phyloP scores from a whole-genome alignment of 35 echinoderm and acorn worm species.

The Ophiothrix spiculata region DNA sequence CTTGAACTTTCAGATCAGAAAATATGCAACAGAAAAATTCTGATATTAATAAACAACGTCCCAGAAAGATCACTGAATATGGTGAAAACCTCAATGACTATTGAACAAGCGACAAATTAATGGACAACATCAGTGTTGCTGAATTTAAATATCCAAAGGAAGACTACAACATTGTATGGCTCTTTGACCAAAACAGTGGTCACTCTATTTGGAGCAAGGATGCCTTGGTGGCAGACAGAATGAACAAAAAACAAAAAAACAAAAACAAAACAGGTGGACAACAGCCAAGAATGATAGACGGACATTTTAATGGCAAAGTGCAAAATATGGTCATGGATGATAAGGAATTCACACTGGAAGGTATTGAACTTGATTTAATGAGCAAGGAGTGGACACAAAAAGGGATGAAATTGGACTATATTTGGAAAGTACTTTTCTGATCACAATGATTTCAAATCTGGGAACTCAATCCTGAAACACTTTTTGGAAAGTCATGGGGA shows the following conservation, averaged over 20 bases:
- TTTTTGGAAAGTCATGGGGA: too few species aligned
- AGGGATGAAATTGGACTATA: neutral
- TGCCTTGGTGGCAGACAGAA: neutral
- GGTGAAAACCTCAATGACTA: neutral
- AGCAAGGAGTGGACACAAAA: neutral
- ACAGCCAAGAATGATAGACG: neutral
- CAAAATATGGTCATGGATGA: neutral
- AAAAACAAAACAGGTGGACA: too few species aligned
- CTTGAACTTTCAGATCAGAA: too few species aligned
- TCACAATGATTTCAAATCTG: too few species aligned
- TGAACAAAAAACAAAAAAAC: neutral
- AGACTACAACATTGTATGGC: neutral
- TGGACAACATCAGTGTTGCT: neutral
- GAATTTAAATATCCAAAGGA: neutral
- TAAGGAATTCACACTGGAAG: neutral
- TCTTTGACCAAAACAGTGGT: constrained; percentile 6
- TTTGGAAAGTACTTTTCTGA: too few species aligned
- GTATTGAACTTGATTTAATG: neutral
- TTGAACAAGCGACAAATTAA: neutral
- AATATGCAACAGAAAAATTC: too few species aligned
- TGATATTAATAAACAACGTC: neutral
- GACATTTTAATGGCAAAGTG: neutral
- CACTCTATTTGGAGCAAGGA: neutral
- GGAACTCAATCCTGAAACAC: too few species aligned
- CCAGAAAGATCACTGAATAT: neutral